A percentile compares a stretch with the other conserved stretches of the same genome.
Conservation (phyloP, 2,113 vertebrate genomes). For the Zapornia atra region DNA sequence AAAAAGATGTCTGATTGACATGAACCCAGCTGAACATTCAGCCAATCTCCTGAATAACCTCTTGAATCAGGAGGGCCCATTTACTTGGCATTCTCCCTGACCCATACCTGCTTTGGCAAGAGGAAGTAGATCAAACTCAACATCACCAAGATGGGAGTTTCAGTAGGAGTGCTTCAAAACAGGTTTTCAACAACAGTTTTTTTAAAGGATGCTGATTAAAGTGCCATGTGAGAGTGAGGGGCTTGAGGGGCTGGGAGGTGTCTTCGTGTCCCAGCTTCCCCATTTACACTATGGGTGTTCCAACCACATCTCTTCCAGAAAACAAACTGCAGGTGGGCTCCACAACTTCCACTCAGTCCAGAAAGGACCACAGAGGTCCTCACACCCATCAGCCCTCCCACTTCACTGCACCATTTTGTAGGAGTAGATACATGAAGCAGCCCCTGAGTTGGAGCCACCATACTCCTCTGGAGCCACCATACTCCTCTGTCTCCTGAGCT, state of each 20-base stretch:
- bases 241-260: background rate
- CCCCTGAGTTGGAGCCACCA: background rate
- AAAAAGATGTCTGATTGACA: background rate
- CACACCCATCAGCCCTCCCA: background rate
- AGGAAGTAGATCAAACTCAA: background rate
- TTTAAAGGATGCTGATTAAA: background rate
- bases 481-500: no score
- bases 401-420: background rate
- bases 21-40: background rate
- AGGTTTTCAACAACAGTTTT: background rate
- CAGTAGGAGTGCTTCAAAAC: background rate
- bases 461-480: background rate
- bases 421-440: background rate
- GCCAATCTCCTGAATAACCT: background rate
- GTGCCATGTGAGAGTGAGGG: background rate
- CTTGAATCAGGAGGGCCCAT: background rate
- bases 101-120: background rate
- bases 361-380: background rate
- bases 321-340: background rate
- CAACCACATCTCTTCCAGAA: background rate
- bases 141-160: fast-evolving
- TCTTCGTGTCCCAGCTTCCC: background rate
- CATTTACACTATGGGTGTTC: background rate
- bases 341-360: background rate
- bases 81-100: background rate